Conservation (phyloP, 2,797 vertebrate genomes). For the Sphenodon punctatus region DNA sequence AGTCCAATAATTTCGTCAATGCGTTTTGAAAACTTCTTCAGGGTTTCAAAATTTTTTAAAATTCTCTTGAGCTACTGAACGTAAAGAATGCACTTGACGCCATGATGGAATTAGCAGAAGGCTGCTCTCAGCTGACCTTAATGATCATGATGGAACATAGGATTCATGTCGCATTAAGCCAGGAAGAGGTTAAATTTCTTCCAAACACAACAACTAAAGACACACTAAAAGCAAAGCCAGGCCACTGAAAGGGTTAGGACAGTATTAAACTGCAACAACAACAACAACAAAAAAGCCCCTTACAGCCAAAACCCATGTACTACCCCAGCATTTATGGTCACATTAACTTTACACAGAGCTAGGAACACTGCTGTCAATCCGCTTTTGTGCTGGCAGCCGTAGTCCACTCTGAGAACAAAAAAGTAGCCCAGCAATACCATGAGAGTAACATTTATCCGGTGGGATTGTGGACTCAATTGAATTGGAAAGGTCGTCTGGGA, state of each 20-base stretch:
- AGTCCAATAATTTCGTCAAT: no score
- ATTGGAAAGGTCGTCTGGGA: slow-evolving; percentile 45
- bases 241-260: neutral
- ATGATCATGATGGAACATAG: no score
- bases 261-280: neutral
- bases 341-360: slow-evolving; percentile 70
- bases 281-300: slow-evolving; percentile 46
- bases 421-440: neutral
- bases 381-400: slow-evolving; percentile 20
- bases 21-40: no score
- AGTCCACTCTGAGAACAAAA: slow-evolving; percentile 3
- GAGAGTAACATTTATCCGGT: slow-evolving; percentile 18
- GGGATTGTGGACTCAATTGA: slow-evolving; percentile 32
- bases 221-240: neutral
- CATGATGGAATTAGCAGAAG: no score
- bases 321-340: slow-evolving; percentile 78
- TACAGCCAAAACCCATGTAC: slow-evolving; percentile 67
- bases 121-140: no score
- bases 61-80: no score
- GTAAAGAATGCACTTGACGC: no score
- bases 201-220: neutral
- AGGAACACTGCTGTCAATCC: slow-evolving; percentile 76
- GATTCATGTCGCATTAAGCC: neutral
- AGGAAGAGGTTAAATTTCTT: slow-evolving; percentile 46
- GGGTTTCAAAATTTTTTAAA: no score